A percentile compares a stretch with the other conserved stretches of the same genome.
Evolutionary conservation across 2,888 invertebrate genomes (phyloP).

Genomic region (Idaea dimidiata): DNA sequence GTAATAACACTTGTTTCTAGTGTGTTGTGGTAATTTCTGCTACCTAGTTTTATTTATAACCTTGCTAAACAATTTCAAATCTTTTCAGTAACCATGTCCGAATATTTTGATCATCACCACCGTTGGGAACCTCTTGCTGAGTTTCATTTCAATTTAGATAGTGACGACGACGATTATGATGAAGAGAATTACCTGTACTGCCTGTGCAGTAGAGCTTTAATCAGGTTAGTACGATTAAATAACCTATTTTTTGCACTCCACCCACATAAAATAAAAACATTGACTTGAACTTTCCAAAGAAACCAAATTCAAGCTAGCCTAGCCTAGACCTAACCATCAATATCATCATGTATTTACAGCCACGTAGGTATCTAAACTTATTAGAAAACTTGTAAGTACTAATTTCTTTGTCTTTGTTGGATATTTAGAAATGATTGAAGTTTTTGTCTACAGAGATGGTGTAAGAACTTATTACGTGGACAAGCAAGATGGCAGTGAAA

Average conservation of each 20-base stretch:
- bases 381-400: background rate
- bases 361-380: background rate
- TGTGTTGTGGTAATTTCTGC: background rate
- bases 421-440: background rate
- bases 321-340: background rate
- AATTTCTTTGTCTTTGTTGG: constrained; percentile 10
- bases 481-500: constrained; percentile 66
- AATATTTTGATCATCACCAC: constrained; percentile 66
- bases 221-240: constrained; percentile 79
- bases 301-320: background rate
- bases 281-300: background rate
- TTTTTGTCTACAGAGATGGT: constrained; percentile 50
- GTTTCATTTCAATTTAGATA: constrained; percentile 74
- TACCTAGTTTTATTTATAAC: background rate
- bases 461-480: constrained; percentile 58
- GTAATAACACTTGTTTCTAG: background rate
- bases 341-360: background rate
- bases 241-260: background rate
- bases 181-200: constrained; percentile 82
- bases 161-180: constrained; percentile 55
- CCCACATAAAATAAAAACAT: background rate
- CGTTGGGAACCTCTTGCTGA: constrained; percentile 86
- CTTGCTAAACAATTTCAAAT: constrained; percentile 5
- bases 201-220: constrained; percentile 85
- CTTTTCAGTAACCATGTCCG: constrained; percentile 57